phyloP scores from a whole-genome alignment of 2,888 invertebrate species.

The Sesia apiformis region DNA sequence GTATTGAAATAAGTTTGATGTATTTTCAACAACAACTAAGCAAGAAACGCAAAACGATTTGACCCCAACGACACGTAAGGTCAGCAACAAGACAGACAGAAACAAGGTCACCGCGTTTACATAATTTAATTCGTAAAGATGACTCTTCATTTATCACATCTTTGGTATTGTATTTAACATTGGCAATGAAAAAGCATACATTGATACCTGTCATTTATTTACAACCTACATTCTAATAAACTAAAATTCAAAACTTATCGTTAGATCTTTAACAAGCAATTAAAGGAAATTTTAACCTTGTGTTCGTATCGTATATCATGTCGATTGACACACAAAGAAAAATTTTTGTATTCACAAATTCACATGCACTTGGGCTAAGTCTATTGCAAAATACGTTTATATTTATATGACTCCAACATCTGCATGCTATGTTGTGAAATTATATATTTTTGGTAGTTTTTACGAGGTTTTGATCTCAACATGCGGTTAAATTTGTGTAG shows the following conservation, averaged over 20 bases:
- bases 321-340: background rate
- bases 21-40: too few species aligned
- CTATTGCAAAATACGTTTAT: too few species aligned
- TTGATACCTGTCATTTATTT: background rate
- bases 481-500: too few species aligned
- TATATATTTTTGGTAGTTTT: too few species aligned
- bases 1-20: too few species aligned
- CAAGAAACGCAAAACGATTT: slow-evolving; percentile 7
- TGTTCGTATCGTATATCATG: background rate
- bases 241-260: background rate
- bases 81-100: slow-evolving; percentile 19
- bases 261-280: background rate
- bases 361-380: background rate
- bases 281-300: background rate
- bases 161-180: slow-evolving; percentile 1
- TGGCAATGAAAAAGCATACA: background rate
- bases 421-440: too few species aligned
- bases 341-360: background rate
- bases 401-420: too few species aligned
- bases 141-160: slow-evolving; percentile 13
- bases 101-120: slow-evolving; percentile 40
- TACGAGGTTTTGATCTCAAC: too few species aligned
- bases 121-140: slow-evolving; percentile 31
- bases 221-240: background rate
- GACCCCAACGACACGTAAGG: slow-evolving; percentile 19